A percentile compares a stretch with the other conserved stretches of the same genome.
Evolutionary conservation across 2,797 vertebrate species (phyloP).

Genomic region (Tadarida brasiliensis): DNA sequence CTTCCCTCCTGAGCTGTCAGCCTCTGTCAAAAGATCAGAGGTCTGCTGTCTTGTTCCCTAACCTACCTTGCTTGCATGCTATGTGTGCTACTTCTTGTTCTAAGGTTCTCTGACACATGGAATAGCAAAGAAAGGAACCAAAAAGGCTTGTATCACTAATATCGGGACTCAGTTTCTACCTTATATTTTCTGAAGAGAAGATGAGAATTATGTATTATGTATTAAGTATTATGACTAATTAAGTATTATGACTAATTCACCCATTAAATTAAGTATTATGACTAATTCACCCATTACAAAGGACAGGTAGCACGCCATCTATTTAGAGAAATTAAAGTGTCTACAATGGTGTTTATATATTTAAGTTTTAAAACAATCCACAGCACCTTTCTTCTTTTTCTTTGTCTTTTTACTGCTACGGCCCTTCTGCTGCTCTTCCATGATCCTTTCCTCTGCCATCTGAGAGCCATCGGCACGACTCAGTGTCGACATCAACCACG

Average conservation of each 20-base stretch:
- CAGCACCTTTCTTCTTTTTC: constrained; percentile 98
- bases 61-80: not conserved
- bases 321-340: constrained; percentile 19
- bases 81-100: not conserved
- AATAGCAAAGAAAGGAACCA: constrained; percentile 13
- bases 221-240: constrained; percentile 7
- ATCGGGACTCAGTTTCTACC: not conserved
- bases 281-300: not conserved
- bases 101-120: not conserved
- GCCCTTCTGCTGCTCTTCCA: constrained; percentile 98
- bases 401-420: constrained; percentile 99
- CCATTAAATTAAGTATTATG: not conserved
- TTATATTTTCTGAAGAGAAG: not conserved
- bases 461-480: constrained; percentile 98
- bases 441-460: constrained; percentile 97
- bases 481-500: constrained; percentile 99
- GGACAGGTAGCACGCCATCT: not conserved
- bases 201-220: constrained; percentile 20
- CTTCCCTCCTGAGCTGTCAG: not conserved
- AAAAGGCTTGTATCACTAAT: not conserved
- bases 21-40: not conserved
- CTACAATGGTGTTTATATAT: constrained; percentile 1
- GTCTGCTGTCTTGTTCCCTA: not conserved
- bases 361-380: constrained; percentile 27
- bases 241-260: not conserved